Evolutionary conservation across 2,113 vertebrate genomes (phyloP).

Genomic region (Limanda limanda): DNA sequence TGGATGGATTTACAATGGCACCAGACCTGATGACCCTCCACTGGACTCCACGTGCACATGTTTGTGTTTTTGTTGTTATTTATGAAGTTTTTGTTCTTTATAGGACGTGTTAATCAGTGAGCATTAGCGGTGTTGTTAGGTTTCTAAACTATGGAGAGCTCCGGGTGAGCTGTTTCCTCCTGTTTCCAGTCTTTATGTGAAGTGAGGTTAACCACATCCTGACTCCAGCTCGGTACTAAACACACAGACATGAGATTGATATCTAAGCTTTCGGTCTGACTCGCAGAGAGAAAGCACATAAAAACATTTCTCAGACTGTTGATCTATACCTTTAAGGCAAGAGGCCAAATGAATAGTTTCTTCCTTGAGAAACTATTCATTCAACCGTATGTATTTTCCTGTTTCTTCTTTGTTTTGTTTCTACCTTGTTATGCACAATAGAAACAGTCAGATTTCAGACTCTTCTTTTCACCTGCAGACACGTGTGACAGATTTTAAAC

Average conservation of each 20-base stretch:
- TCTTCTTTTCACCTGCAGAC: not conserved
- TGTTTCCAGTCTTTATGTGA: not conserved
- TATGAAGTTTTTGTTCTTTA: not conserved
- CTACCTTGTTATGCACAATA: not conserved
- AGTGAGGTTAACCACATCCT: not conserved
- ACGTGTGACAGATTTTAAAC: not conserved
- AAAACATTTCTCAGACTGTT: not conserved
- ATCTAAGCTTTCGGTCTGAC: not conserved
- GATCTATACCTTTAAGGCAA: not conserved
- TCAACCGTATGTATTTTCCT: not conserved
- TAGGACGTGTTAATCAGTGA: not conserved
- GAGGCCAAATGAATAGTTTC: not conserved
- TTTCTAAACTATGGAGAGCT: not conserved
- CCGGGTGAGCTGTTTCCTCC: not conserved
- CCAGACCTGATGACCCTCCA: not conserved
- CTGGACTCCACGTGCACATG: not conserved
- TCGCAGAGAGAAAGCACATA: not conserved
- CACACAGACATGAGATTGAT: slow-evolving; percentile 3
- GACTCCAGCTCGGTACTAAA: not conserved
- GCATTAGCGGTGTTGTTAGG: not conserved
- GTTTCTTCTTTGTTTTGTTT: not conserved
- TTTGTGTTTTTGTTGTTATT: not conserved
- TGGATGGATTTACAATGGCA: not conserved
- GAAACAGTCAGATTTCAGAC: not conserved
- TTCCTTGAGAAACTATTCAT: not conserved